A percentile compares a stretch with the other conserved stretches of the same genome.
Evolutionary conservation across 2,797 vertebrate genomes (phyloP).

Genomic region (Argyrosomus regius): DNA sequence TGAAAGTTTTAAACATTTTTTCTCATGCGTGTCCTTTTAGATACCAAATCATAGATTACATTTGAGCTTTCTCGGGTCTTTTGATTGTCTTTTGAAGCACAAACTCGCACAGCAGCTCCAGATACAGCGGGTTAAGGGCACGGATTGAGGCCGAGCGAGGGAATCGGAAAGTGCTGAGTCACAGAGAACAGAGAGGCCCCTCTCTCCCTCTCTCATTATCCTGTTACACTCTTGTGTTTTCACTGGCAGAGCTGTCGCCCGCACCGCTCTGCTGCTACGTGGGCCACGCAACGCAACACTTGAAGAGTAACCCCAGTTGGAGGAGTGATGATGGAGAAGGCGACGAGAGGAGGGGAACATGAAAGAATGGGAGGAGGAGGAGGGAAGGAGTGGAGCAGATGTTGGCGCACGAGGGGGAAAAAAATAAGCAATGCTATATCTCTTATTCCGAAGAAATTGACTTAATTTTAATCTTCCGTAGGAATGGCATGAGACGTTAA

Average conservation of each 20-base stretch:
- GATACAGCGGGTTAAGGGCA: constrained; percentile 42
- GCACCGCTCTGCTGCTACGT: constrained; percentile 57
- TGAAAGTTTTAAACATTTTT: background rate
- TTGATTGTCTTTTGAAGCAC: constrained; percentile 25
- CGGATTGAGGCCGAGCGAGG: constrained; percentile 39
- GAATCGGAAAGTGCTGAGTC: constrained; percentile 72
- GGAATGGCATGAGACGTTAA: background rate
- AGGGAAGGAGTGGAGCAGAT: constrained; percentile 55
- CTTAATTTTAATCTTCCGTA: background rate
- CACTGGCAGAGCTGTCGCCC: constrained; percentile 70
- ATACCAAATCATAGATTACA: background rate
- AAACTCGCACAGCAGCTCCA: constrained; percentile 33
- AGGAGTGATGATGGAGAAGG: constrained; percentile 70
- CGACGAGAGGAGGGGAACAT: constrained; percentile 57
- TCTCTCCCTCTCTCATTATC: constrained; percentile 78
- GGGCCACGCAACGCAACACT: constrained; percentile 60
- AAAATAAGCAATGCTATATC: constrained; percentile 15
- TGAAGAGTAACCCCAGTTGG: constrained; percentile 59
- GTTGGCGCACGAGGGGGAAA: constrained; percentile 13
- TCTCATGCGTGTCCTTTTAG: background rate
- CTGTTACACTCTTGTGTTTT: constrained; percentile 83
- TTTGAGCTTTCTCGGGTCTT: constrained; percentile 15
- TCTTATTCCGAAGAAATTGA: constrained; percentile 21
- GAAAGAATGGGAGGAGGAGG: constrained; percentile 52
- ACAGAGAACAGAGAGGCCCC: constrained; percentile 68